These are phyloP conservation scores for Willisornis vidua DNA, from an alignment of 2,113 vertebrate genomes.

Conservation along the genomic window DNA sequence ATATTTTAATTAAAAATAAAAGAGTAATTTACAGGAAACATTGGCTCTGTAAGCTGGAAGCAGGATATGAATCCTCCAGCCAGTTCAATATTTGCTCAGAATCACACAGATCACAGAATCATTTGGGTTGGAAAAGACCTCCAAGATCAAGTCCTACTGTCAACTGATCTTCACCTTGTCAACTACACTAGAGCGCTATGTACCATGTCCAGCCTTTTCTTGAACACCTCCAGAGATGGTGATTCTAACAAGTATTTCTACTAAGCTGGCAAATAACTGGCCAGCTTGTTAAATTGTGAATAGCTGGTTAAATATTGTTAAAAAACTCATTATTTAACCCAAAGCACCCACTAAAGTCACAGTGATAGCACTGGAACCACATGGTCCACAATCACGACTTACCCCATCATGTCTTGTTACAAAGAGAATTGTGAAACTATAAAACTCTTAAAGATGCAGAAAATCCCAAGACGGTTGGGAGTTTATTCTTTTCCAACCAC, in stretches of 20 bases:
- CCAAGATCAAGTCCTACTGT: neutral
- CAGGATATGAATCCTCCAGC: neutral
- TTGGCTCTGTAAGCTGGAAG: neutral
- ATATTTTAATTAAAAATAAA: neutral
- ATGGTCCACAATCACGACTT: accelerated
- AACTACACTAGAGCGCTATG: neutral
- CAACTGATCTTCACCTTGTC: neutral
- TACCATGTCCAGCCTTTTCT: neutral
- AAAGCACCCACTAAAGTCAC: neutral
- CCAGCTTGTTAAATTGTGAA: neutral
- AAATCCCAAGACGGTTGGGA: accelerated
- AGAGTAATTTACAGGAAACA: neutral
- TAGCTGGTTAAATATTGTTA: neutral
- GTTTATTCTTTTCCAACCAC: neutral
- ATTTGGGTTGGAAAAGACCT: neutral
- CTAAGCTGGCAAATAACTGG: neutral
- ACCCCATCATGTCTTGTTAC: accelerated
- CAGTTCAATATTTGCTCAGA: neutral
- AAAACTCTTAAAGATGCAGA: neutral
- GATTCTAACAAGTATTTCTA: neutral
- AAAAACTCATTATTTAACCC: neutral
- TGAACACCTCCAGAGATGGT: neutral
- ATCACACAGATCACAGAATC: neutral
- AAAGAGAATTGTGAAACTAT: neutral
- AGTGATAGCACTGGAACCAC: accelerated